Base-by-base conservation (phyloP, 2,888 invertebrate species). In the Hipparchia semele region DNA sequence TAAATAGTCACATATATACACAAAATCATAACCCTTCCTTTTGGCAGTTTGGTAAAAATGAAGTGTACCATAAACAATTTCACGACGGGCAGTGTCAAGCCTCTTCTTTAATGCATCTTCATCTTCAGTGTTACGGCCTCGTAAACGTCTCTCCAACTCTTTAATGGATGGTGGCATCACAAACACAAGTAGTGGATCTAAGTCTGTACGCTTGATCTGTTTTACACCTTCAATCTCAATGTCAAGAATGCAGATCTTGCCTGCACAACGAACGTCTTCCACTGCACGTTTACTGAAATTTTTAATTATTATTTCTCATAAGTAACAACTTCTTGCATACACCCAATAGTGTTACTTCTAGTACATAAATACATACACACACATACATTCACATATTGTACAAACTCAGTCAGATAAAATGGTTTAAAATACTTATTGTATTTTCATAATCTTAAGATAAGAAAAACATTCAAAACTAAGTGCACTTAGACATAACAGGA, bases 191-290 rank as follows among this genome's bases (percentile, higher is more conserved):
- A 97, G 92, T 0, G 99, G 98, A 86, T 98, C 95, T 9, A 99
- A 91, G 83, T 97, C 96, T 39, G 97, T 96, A 72, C 95, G 94
- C 84, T 97, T 98, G 10, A 99, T 96, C 83, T 94, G 94, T 81
- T 97, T 97, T 0, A 99, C 99, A 33, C 99, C 99, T 92, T 99
- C 98, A 70, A 98, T 96, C 82, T 99, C 99, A 79, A 99, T 98
- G 86, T 99, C 99, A 78, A 99, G 91, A 1, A 99, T 96, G 85
- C 99, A 99, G 60, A 99, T 96, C 85, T 97, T 97, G 2, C 99
- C 99, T 13, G 96, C 94, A 13, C 94, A 91, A 75, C 96, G 95
- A 0, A 99, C 97, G 76, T 96, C 96, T 80, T 96, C 95, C 0
- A 99, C 98, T 0, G 99, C 97, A 80, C 94, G 94, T 89, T 98